These are phyloP conservation scores for Anagyrus pseudococci DNA, from an alignment of 2,888 invertebrate species.

Conservation along the genomic window DNA sequence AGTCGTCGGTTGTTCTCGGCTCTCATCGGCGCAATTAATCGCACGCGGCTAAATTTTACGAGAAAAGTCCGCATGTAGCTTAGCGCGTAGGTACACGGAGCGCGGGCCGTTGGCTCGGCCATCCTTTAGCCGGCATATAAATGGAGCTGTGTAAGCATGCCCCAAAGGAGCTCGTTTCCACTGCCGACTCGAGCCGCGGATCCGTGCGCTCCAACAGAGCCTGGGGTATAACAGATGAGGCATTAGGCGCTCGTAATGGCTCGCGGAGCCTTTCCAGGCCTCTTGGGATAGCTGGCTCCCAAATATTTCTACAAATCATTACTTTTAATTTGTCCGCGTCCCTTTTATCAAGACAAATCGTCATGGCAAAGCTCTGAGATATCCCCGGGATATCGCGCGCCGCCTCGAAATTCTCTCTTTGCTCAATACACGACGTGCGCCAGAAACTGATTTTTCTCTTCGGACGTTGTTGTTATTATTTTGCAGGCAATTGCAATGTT, in stretches of 20 bases:
- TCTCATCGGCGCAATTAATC: neutral
- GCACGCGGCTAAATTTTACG: too few species aligned
- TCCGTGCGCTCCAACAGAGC: conserved; percentile 46
- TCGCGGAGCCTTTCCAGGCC: conserved; percentile 17
- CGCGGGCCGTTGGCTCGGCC: conserved; percentile 33
- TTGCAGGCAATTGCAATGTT: too few species aligned
- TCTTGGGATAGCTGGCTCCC: conserved; percentile 3
- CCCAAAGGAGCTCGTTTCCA: conserved; percentile 55
- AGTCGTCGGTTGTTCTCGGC: too few species aligned
- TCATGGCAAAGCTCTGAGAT: neutral
- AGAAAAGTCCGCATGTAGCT: too few species aligned
- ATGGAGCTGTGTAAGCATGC: conserved; percentile 57
- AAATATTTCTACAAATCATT: conserved; percentile 63
- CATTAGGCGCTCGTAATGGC: conserved; percentile 55
- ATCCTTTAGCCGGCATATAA: conserved; percentile 54
- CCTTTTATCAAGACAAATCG: conserved; percentile 39
- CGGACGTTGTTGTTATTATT: too few species aligned
- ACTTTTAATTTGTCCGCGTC: conserved; percentile 60
- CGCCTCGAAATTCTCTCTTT: neutral
- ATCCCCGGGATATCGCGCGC: neutral
- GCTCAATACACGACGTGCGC: too few species aligned
- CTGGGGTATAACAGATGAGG: conserved; percentile 58
- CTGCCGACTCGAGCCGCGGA: conserved; percentile 23
- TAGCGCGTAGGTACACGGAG: neutral
- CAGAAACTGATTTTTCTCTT: too few species aligned